Percentiles rank a stretch among this genome's conserved stretches.
Conservation (phyloP, 2,888 invertebrate species). For the Caenorhabditis sinica region DNA sequence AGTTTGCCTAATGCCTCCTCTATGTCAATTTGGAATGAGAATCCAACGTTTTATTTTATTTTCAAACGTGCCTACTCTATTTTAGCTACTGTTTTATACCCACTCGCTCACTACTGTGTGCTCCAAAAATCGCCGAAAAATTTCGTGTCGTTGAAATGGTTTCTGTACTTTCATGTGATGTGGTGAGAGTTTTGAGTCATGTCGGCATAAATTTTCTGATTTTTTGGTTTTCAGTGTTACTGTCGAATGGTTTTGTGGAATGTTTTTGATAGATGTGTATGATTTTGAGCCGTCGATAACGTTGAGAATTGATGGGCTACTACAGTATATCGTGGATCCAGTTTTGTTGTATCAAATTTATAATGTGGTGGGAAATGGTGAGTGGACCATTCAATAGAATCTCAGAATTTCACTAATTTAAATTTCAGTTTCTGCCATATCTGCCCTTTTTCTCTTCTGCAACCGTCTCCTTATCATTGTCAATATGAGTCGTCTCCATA, state of each 20-base stretch:
- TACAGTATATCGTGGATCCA: conserved; percentile 14
- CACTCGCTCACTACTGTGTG: conserved; percentile 47
- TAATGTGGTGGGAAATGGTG: conserved; percentile 21
- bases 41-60: conserved; percentile 28
- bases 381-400: too few species aligned
- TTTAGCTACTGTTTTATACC: conserved; percentile 8
- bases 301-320: conserved; percentile 36
- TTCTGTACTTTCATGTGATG: conserved; percentile 30
- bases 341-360: conserved; percentile 4
- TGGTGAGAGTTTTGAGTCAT: conserved; percentile 35
- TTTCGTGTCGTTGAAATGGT: conserved; percentile 29
- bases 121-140: conserved; percentile 32
- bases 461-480: conserved; percentile 46
- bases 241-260: conserved; percentile 38
- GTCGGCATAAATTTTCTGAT: too few species aligned
- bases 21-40: conserved; percentile 55
- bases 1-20: background rate
- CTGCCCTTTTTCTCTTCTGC: conserved; percentile 31
- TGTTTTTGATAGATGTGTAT: conserved; percentile 31
- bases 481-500: conserved; percentile 36
- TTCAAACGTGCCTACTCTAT: conserved; percentile 32
- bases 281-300: conserved; percentile 40
- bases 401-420: too few species aligned
- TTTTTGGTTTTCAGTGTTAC: conserved; percentile 30
- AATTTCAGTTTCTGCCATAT: conserved; percentile 39